Evolutionary conservation across 2,888 invertebrate genomes (phyloP).

Genomic region (Xanthostigma xanthostigma): DNA sequence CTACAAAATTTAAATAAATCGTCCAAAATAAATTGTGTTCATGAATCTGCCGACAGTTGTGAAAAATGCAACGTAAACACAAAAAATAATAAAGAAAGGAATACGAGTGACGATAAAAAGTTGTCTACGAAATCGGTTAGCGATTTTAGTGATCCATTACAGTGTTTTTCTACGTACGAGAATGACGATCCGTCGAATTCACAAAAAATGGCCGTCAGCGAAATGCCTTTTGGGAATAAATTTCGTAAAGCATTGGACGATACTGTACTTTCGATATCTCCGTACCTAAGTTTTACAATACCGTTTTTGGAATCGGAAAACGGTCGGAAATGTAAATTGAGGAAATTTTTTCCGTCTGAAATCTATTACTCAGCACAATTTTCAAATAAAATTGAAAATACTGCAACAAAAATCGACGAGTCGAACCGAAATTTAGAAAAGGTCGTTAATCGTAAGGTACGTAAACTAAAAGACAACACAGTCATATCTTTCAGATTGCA

Average conservation of each 20-base stretch:
- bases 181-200: conserved; percentile 18
- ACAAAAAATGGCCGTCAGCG: conserved; percentile 34
- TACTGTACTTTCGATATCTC: conserved; percentile 68
- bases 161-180: conserved; percentile 18
- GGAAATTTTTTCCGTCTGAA: conserved; percentile 56
- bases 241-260: conserved; percentile 63
- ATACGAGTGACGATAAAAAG: conserved; percentile 24
- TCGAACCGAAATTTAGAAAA: conserved; percentile 4
- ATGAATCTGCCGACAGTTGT: background rate
- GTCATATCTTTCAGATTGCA: no score
- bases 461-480: conserved; percentile 14
- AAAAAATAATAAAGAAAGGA: conserved; percentile 9
- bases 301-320: conserved; percentile 80
- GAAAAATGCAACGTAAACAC: background rate
- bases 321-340: conserved; percentile 58
- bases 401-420: conserved; percentile 16
- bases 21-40: no score
- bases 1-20: background rate
- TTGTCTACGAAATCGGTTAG: conserved; percentile 41
- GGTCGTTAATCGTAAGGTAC: background rate
- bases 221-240: conserved; percentile 46
- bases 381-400: conserved; percentile 25
- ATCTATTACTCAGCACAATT: conserved; percentile 56
- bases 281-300: conserved; percentile 66
- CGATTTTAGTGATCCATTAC: conserved; percentile 76